A percentile compares a stretch with the other conserved stretches of the same genome.
These are phyloP conservation scores for Lasius platythorax DNA, from an alignment of 2,888 invertebrate genomes.

Conservation along the genomic window DNA sequence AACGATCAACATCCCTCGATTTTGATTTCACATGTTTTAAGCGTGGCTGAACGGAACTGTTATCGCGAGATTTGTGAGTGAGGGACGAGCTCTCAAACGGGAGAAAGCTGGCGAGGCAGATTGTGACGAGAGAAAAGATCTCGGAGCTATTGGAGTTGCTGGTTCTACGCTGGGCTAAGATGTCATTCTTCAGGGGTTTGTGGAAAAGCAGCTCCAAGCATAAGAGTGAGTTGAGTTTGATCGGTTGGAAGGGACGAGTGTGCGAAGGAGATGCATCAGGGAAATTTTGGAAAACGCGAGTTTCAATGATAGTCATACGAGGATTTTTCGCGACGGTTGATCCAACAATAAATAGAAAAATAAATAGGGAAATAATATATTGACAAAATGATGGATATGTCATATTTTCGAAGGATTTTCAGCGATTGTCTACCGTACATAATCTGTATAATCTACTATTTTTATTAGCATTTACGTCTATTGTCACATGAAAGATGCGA, in stretches of 20 bases:
- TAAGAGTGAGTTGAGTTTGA: slow-evolving; percentile 87
- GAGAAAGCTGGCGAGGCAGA: slow-evolving; percentile 49
- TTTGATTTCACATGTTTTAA: slow-evolving; percentile 1
- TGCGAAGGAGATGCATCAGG: not conserved
- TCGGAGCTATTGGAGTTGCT: slow-evolving; percentile 51
- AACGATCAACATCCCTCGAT: not conserved
- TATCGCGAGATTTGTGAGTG: slow-evolving; percentile 21
- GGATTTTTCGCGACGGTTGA: not conserved
- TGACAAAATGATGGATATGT: not conserved
- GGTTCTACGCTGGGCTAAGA: slow-evolving; percentile 75
- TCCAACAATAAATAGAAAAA: not conserved
- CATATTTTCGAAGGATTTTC: not conserved
- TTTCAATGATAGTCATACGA: not conserved
- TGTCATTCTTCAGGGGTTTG: slow-evolving; percentile 89
- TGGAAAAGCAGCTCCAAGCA: slow-evolving; percentile 90
- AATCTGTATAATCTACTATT: not conserved
- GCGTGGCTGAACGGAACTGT: slow-evolving; percentile 7
- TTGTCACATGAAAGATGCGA: not conserved
- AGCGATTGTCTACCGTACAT: not conserved
- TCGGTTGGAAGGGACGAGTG: not conserved
- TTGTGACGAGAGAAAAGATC: slow-evolving; percentile 52
- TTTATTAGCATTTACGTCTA: not conserved
- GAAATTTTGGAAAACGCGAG: not conserved
- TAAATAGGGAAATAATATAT: not conserved
- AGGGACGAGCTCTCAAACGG: slow-evolving; percentile 1